Conservation (phyloP, 2,888 invertebrate species). For the Arge pagana region DNA sequence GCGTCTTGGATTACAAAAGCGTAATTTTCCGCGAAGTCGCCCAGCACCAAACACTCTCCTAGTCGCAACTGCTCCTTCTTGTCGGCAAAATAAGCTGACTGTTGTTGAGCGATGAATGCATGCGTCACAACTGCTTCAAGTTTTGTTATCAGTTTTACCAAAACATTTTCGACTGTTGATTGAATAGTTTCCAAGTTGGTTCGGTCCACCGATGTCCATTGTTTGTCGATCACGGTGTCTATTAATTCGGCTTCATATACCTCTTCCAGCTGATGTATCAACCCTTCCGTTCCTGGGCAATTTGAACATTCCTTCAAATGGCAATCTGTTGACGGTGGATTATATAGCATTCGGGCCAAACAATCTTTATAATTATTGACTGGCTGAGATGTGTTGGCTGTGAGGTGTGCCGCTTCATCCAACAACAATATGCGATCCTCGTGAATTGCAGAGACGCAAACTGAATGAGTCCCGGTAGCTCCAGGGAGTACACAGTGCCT, state of each 20-base stretch:
- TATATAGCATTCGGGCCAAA: slow-evolving; percentile 24
- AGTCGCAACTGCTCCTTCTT: slow-evolving; percentile 23
- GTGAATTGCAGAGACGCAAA: slow-evolving; percentile 29
- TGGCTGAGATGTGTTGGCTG: slow-evolving; percentile 3
- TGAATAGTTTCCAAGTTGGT: slow-evolving; percentile 28
- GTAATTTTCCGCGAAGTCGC: slow-evolving; percentile 31
- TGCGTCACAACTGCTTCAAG: slow-evolving; percentile 16
- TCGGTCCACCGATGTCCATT: slow-evolving; percentile 32
- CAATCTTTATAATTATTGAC: slow-evolving; percentile 22
- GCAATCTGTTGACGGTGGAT: slow-evolving; percentile 23
- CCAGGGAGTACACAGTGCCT: slow-evolving; percentile 27
- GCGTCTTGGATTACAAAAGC: slow-evolving; percentile 26
- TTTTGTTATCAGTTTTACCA: slow-evolving; percentile 22
- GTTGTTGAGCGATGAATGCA: slow-evolving; percentile 28
- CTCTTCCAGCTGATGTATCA: slow-evolving; percentile 14
- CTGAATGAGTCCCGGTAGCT: slow-evolving; percentile 26
- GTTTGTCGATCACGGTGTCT: slow-evolving; percentile 29
- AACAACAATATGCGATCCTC: slow-evolving; percentile 27
- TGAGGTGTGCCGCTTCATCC: slow-evolving; percentile 21
- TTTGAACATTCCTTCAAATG: slow-evolving; percentile 21
- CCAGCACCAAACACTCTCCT: slow-evolving; percentile 26
- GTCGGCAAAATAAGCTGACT: slow-evolving; percentile 25
- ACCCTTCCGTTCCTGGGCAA: slow-evolving; percentile 22
- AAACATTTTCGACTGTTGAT: slow-evolving; percentile 25
- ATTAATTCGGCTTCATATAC: slow-evolving; percentile 21